These are phyloP conservation scores for Urosaurus nigricauda DNA, from an alignment of 2,797 vertebrate species.

Conservation along the genomic window DNA sequence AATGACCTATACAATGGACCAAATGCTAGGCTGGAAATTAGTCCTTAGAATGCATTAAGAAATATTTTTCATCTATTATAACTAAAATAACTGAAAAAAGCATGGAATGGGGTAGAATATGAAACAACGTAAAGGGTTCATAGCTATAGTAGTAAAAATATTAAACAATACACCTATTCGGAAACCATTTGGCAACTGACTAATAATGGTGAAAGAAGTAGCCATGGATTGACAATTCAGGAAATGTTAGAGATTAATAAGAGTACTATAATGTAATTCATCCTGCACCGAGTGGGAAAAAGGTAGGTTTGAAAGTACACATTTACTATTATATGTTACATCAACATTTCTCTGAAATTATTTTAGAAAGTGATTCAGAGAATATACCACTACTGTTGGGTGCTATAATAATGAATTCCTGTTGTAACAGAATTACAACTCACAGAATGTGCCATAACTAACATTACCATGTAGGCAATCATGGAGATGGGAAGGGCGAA, in stretches of 20 bases:
- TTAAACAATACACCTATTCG: not conserved
- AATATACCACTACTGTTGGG: not conserved
- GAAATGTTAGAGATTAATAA: not conserved
- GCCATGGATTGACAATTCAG: not conserved
- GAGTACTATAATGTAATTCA: not conserved
- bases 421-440: not conserved
- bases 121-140: constrained; percentile 16
- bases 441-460: not conserved
- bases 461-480: too few relatives aligned
- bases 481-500: not conserved
- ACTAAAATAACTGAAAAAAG: constrained; percentile 10
- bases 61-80: constrained; percentile 1
- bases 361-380: not conserved
- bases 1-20: constrained; percentile 32
- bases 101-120: not conserved
- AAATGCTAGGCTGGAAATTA: constrained; percentile 24
- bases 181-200: not conserved
- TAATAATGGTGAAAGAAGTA: not conserved
- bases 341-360: not conserved
- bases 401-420: too few relatives aligned
- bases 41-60: not conserved
- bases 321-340: constrained; percentile 1
- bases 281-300: not conserved
- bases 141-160: not conserved
- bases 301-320: not conserved